Conservation (phyloP, 2,113 vertebrate species). For the Cyanocitta stelleri region DNA sequence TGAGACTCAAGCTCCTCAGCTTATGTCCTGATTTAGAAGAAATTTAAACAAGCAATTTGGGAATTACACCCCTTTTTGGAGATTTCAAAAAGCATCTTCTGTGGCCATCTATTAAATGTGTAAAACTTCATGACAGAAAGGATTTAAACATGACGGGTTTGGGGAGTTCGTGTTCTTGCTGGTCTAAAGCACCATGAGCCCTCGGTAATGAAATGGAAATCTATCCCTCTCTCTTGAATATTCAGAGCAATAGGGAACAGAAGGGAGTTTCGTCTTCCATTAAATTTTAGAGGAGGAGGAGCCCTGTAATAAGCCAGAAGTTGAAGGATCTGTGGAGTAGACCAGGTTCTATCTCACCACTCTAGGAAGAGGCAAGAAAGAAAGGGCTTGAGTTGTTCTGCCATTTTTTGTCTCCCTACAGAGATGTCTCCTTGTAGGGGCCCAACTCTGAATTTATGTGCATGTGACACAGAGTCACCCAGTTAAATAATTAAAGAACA, state of each 20-base stretch:
- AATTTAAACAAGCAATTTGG: background rate
- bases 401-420: background rate
- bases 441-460: fast-evolving
- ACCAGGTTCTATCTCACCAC: background rate
- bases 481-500: background rate
- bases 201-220: fast-evolving
- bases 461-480: background rate
- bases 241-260: background rate
- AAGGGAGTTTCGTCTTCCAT: background rate
- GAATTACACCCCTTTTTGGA: background rate
- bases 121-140: background rate
- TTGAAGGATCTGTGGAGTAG: background rate
- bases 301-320: background rate
- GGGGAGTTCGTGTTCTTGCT: background rate
- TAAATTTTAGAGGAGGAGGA: background rate
- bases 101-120: background rate
- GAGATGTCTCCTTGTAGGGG: background rate
- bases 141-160: background rate
- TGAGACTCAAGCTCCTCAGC: background rate
- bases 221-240: background rate
- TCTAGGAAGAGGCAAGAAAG: background rate
- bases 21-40: background rate
- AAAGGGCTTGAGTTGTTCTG: background rate
- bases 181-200: background rate
- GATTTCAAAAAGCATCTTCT: background rate